Evolutionary conservation across 2,113 vertebrate genomes (phyloP).

Genomic region (Microcebus griseorufus): DNA sequence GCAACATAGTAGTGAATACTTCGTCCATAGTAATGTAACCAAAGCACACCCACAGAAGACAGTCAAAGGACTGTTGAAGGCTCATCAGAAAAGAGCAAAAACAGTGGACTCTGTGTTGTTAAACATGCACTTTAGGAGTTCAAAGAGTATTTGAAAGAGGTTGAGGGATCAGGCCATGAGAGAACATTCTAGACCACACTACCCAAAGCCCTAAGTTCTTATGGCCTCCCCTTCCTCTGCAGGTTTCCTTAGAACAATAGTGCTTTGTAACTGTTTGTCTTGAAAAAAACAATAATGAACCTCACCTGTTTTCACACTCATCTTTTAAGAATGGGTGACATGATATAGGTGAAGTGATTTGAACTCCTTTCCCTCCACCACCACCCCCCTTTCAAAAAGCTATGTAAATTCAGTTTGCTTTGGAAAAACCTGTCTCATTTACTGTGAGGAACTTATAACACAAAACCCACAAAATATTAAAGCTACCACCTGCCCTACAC

Average conservation of each 20-base stretch:
- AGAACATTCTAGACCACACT: background rate
- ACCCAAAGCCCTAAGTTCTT: background rate
- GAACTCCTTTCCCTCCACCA: background rate
- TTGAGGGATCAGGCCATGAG: background rate
- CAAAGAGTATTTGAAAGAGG: background rate
- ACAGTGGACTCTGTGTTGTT: background rate
- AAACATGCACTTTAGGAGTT: background rate
- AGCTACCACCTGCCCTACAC: background rate
- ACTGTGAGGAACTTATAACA: background rate
- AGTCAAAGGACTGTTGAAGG: background rate
- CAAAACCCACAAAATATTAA: background rate
- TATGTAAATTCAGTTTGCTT: constrained; percentile 2
- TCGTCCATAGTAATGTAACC: background rate
- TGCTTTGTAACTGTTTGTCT: background rate
- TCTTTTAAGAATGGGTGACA: background rate
- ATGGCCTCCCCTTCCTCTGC: background rate
- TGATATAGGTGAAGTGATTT: background rate
- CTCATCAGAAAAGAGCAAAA: background rate
- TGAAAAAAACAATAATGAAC: background rate
- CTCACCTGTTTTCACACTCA: background rate
- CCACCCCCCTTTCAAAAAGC: background rate
- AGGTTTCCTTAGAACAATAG: background rate
- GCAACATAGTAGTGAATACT: background rate
- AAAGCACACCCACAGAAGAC: background rate
- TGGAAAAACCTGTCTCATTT: background rate